These are phyloP conservation scores for Nudaria mundana DNA, from an alignment of 2,888 invertebrate species.

Conservation along the genomic window DNA sequence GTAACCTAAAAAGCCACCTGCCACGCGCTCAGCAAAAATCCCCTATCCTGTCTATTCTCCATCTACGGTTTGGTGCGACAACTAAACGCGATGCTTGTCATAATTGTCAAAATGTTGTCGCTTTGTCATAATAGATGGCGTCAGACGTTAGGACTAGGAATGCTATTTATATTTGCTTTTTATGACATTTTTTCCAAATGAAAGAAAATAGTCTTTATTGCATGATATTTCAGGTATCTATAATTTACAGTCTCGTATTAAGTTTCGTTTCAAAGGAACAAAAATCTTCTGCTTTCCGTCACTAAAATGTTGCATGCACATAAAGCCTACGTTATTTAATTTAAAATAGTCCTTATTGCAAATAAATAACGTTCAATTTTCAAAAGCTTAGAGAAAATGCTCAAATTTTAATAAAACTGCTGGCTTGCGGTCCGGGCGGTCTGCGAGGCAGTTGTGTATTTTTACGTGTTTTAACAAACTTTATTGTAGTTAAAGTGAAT, in stretches of 20 bases:
- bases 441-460: conserved; percentile 27
- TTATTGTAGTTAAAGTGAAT: conserved; percentile 27
- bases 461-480: conserved; percentile 25
- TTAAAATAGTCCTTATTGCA: conserved; percentile 18
- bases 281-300: too few species aligned
- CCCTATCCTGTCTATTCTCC: too few species aligned
- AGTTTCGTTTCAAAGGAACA: too few species aligned
- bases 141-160: not conserved
- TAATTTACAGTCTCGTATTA: too few species aligned
- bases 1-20: too few species aligned
- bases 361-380: not conserved
- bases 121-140: conserved; percentile 15
- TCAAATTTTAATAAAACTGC: conserved; percentile 16
- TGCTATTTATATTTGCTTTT: too few species aligned
- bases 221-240: too few species aligned
- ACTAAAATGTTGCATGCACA: conserved; percentile 18
- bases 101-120: not conserved
- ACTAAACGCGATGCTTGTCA: conserved; percentile 11
- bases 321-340: conserved; percentile 21
- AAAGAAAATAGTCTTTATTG: too few species aligned
- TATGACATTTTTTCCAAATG: too few species aligned
- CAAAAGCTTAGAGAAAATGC: not conserved
- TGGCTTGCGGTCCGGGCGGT: conserved; percentile 35
- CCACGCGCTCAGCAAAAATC: too few species aligned
- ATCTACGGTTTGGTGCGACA: conserved; percentile 7